Percentiles rank a stretch among this genome's conserved stretches.
These are phyloP conservation scores for Heliconius hermathena DNA, from an alignment of 1,140 invertebrate genomes.

Conservation along the genomic window DNA sequence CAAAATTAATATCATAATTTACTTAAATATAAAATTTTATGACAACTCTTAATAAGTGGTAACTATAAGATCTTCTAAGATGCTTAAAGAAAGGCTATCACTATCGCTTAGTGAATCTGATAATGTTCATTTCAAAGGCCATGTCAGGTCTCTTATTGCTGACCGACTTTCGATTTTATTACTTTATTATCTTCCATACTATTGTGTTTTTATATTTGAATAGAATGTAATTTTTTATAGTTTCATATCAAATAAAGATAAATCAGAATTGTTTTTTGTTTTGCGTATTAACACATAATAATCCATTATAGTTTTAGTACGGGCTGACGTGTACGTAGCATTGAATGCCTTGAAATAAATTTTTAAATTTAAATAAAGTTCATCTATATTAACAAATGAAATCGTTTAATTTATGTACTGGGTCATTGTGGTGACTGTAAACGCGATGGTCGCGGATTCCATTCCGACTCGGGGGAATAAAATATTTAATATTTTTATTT, in stretches of 20 bases:
- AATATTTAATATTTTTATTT: no score
- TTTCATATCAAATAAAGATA: constrained; percentile 24
- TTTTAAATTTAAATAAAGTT: no score
- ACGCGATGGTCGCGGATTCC: no score
- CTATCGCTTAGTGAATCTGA: not conserved
- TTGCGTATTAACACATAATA: no score
- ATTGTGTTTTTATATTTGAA: constrained; percentile 31
- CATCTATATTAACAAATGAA: no score
- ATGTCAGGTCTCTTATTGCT: constrained; percentile 33
- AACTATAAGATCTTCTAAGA: not conserved
- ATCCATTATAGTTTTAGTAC: no score
- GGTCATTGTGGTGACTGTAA: no score
- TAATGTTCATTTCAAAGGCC: constrained; percentile 21
- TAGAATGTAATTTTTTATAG: constrained; percentile 6
- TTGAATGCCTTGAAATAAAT: no score
- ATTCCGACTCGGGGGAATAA: no score
- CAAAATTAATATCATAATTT: constrained; percentile 29
- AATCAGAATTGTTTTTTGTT: not conserved
- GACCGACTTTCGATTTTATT: constrained; percentile 42
- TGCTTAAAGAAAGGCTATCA: not conserved
- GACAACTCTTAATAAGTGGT: not conserved
- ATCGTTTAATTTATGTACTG: no score
- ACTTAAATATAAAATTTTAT: constrained; percentile 31
- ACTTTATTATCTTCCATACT: constrained; percentile 26
- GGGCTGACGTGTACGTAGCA: no score